Conservation (phyloP, 2,888 invertebrate species). For the Mayetiola destructor region DNA sequence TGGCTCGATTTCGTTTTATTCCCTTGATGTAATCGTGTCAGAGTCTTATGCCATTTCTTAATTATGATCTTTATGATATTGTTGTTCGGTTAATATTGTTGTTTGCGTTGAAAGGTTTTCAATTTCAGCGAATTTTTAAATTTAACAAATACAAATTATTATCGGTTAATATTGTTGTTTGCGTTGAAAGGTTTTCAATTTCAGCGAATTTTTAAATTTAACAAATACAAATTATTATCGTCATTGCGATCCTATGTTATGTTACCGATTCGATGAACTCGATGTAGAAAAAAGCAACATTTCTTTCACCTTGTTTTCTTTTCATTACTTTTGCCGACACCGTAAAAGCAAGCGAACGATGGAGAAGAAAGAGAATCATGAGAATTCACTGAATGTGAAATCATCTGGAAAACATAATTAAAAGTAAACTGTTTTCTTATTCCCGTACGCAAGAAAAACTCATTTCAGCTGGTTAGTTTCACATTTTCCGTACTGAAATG, state of each 20-base stretch:
- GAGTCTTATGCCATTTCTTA: slow-evolving; percentile 1
- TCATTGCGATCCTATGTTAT: no score
- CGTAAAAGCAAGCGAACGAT: background rate
- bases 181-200: background rate
- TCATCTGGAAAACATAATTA: slow-evolving; percentile 3
- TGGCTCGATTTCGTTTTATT: background rate
- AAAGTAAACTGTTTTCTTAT: background rate
- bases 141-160: no score
- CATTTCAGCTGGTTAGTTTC: background rate
- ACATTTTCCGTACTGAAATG: no score
- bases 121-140: background rate
- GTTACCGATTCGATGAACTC: no score
- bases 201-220: no score
- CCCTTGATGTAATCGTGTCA: no score
- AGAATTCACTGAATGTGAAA: background rate
- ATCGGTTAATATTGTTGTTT: background rate
- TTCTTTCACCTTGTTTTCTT: no score
- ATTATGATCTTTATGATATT: slow-evolving; percentile 9
- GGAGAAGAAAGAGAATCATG: background rate
- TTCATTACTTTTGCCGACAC: no score
- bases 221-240: no score
- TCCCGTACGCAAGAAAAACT: background rate
- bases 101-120: background rate
- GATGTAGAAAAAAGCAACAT: no score
- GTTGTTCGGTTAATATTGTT: background rate